These are phyloP conservation scores for Epizoanthus ramosus DNA, from an alignment of 92 coral and sea anemone species.

Conservation along the genomic window DNA sequence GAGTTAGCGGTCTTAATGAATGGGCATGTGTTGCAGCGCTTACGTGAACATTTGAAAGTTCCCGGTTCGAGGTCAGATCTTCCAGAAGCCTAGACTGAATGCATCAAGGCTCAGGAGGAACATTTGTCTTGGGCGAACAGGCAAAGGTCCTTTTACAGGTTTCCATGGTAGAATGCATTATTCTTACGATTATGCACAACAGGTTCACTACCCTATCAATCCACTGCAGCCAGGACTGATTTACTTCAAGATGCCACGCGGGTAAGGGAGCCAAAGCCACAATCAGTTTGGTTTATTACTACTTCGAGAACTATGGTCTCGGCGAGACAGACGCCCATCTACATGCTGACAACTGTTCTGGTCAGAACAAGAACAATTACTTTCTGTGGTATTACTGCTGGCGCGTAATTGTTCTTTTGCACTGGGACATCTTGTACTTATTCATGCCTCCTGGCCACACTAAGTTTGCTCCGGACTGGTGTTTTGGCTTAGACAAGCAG, in stretches of 20 bases:
- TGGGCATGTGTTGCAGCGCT: no score
- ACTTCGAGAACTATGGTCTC: slow-evolving; percentile 31
- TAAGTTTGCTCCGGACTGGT: slow-evolving; percentile 62
- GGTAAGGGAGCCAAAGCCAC: slow-evolving; percentile 55
- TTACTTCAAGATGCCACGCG: slow-evolving; percentile 45
- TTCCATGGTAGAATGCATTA: slow-evolving; percentile 14
- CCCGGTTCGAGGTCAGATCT: no score
- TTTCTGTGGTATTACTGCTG: slow-evolving; percentile 48
- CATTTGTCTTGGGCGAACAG: neutral
- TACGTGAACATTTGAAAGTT: no score
- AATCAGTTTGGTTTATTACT: slow-evolving; percentile 37
- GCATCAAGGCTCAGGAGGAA: no score
- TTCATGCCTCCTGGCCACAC: slow-evolving; percentile 65
- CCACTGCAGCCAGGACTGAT: slow-evolving; percentile 63
- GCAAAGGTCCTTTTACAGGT: slow-evolving; percentile 46
- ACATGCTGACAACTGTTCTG: slow-evolving; percentile 54
- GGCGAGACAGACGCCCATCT: slow-evolving; percentile 54
- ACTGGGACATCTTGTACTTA: slow-evolving; percentile 38
- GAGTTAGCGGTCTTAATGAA: no score
- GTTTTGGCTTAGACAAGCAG: slow-evolving; percentile 60
- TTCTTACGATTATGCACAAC: slow-evolving; percentile 35
- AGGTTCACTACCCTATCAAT: slow-evolving; percentile 50
- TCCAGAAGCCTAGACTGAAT: no score
- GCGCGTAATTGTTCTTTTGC: slow-evolving; percentile 28
- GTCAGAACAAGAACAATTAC: slow-evolving; percentile 56